Percentiles rank a stretch among this genome's conserved stretches.
These are phyloP conservation scores for Caiman crocodilus DNA, from an alignment of 2,797 vertebrate genomes.

Conservation along the genomic window DNA sequence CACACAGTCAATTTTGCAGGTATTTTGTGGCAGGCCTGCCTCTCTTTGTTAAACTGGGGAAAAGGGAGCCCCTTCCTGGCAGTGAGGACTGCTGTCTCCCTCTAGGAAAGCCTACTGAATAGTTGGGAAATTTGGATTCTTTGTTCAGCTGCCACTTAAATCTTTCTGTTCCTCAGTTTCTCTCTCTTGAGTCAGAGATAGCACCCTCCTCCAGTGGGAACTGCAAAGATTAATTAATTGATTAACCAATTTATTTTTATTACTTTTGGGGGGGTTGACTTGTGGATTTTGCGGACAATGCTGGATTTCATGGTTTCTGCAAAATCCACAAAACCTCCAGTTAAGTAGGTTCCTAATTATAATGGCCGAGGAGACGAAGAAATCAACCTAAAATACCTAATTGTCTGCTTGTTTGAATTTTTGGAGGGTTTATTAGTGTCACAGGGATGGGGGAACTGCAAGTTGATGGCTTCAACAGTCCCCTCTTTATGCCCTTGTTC, in stretches of 20 bases:
- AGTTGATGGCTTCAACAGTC: neutral
- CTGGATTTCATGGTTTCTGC: too few relatives aligned
- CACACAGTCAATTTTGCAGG: too few relatives aligned
- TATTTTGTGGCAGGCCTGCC: too few relatives aligned
- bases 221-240: neutral
- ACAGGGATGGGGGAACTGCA: neutral
- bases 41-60: too few relatives aligned
- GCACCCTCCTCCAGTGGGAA: neutral
- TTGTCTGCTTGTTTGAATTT: neutral
- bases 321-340: too few relatives aligned
- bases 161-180: neutral
- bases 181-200: neutral
- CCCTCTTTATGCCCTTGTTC: neutral
- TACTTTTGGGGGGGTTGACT: neutral
- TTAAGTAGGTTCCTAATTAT: too few relatives aligned
- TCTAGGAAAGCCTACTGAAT: too few relatives aligned
- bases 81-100: too few relatives aligned
- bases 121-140: neutral
- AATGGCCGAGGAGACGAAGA: neutral
- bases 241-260: neutral
- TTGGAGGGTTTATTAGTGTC: neutral
- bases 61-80: too few relatives aligned
- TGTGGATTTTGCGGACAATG: neutral
- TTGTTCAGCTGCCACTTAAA: neutral
- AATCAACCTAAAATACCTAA: neutral